Evolutionary conservation across 2,113 vertebrate species (phyloP).

Genomic region (Pomatorhinus ruficollis): DNA sequence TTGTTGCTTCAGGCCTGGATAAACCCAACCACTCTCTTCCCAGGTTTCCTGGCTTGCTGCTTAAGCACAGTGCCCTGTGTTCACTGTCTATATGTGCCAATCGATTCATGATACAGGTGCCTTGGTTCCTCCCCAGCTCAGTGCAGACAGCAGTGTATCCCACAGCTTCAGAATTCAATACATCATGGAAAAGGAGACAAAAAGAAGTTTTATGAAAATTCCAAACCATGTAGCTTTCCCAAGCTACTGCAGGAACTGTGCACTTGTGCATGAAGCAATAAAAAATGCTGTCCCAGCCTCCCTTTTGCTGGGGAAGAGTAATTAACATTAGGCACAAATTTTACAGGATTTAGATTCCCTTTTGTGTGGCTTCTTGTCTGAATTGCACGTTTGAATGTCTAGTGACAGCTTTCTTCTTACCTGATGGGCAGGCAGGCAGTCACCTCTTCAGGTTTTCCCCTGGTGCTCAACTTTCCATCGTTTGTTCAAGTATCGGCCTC

Average conservation of each 20-base stretch:
- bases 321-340: background rate
- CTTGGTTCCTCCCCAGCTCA: background rate
- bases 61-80: background rate
- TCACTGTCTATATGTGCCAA: fast-evolving
- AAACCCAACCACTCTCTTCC: background rate
- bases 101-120: fast-evolving
- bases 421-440: background rate
- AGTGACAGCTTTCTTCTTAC: background rate
- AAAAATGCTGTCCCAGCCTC: background rate
- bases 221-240: background rate
- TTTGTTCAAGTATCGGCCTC: background rate
- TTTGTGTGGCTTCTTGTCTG: background rate
- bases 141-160: background rate
- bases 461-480: background rate
- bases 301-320: background rate
- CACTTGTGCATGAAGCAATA: background rate
- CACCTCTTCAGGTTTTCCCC: fast-evolving
- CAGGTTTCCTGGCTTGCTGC: background rate
- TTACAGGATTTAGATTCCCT: background rate
- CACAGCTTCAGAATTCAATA: background rate
- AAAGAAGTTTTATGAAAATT: background rate
- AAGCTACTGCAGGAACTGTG: background rate
- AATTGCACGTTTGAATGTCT: background rate
- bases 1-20: background rate
- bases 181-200: fast-evolving